Percentiles rank a stretch among this genome's conserved stretches.
phyloP scores from a whole-genome alignment of 2,113 vertebrate species.

The Terrapene triunguis region DNA sequence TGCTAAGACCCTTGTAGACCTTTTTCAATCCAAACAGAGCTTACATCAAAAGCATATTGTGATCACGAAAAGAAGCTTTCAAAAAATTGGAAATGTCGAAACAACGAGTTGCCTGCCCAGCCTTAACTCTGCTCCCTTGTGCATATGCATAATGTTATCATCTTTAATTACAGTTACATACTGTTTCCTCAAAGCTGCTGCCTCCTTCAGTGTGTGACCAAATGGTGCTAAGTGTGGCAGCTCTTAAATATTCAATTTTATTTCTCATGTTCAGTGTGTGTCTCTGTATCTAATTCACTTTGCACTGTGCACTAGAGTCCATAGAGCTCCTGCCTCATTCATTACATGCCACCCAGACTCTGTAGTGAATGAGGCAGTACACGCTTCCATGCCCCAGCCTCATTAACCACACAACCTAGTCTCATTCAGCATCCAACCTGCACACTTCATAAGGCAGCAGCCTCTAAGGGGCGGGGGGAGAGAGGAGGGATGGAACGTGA shows the following conservation, averaged over 20 bases:
- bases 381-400: neutral
- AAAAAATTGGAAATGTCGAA: neutral
- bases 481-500: neutral
- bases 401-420: neutral
- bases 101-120: neutral
- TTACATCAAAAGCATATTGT: neutral
- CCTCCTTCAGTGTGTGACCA: neutral
- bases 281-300: neutral
- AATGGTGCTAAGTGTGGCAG: neutral
- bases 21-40: neutral
- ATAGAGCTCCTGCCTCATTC: neutral
- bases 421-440: neutral
- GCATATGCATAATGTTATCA: fast-evolving
- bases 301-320: neutral
- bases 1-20: neutral
- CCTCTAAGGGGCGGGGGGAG: too few relatives aligned
- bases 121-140: neutral
- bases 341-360: neutral
- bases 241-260: neutral
- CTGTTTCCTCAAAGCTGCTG: fast-evolving
- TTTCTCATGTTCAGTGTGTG: neutral
- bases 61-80: neutral
- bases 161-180: fast-evolving
- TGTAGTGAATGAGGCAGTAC: neutral
- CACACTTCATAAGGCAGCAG: neutral